Evolutionary conservation across 1,140 invertebrate species (phyloP), one percentile per base, ranked within the genome.

Genomic region (Dufourea novaeangliae): DNA sequence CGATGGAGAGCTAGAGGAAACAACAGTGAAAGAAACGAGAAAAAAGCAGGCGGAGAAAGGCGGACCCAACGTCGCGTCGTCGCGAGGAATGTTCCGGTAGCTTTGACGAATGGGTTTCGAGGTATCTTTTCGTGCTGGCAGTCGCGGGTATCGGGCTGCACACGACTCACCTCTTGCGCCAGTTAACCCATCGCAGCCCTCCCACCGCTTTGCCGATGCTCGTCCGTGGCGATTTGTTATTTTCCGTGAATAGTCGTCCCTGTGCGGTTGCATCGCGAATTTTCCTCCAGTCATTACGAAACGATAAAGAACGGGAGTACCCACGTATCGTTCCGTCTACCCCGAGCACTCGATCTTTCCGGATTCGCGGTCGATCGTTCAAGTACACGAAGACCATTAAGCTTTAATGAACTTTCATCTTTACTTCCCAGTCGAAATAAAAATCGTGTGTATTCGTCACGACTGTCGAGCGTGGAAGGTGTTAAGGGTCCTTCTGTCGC

Each of bases 221-320:
- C 79, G 57, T n/a, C 69, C 84, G 79, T n/a, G n/a, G n/a, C 79
- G 87, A 88, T 88, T 90, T 90, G 84, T 90, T 89, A 90, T 89
- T 87, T 80, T 10, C 61, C 57, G 57, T 79, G 72, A 83, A 84
- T 77, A 84, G 78, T 37, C 74, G 61, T 52, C 41, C 7, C 61
- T 61, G 75, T 78, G 75, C 74, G 71, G 56, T 29, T 64, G 76
- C 80, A 80, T 88, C 83, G n/a, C n/a, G 80, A 83, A 79, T 83
- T 84, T 81, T 86, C 87, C 84, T 78, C 86, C 82, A 86, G 85
- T 88, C 87, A 85, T 90, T 88, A 87, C 83, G 81, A 29, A 50
- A 22, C 64, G 66, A 76, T 63, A 69, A 17, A 12, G 34, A 20
- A 56, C 46, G 29, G 37, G 52, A 44, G 37, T 22, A 22, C 71